phyloP scores from a whole-genome alignment of 2,797 vertebrate genomes.

The Liasis olivaceus region DNA sequence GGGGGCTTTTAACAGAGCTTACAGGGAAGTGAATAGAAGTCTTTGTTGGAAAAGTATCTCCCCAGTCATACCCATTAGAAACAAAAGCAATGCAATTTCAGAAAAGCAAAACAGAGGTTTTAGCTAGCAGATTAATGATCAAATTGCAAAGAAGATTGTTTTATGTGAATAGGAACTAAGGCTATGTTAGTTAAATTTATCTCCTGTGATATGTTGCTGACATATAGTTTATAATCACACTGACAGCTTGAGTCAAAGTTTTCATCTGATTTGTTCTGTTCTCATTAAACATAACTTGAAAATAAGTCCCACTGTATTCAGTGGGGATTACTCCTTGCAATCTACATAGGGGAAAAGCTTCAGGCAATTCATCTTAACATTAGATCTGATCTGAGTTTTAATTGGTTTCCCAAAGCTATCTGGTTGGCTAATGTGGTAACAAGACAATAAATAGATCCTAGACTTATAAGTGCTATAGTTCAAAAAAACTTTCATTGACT shows the following conservation, averaged over 20 bases:
- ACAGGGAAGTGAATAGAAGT: background rate
- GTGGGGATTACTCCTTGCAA: background rate
- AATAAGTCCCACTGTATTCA: background rate
- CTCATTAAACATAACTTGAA: background rate
- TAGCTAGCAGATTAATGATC: background rate
- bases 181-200: background rate
- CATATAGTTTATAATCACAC: background rate
- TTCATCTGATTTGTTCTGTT: background rate
- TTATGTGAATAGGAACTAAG: background rate
- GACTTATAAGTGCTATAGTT: background rate
- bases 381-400: background rate
- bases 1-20: background rate
- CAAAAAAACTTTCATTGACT: background rate
- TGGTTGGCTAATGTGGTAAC: background rate
- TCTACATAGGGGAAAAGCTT: background rate
- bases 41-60: background rate
- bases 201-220: background rate
- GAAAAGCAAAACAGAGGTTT: background rate
- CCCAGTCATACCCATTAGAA: background rate
- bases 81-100: background rate
- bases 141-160: background rate
- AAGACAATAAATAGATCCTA: background rate
- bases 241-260: background rate
- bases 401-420: background rate
- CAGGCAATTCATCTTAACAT: background rate